Evolutionary conservation across 2,113 vertebrate genomes (phyloP).

Genomic region (Dasyornis broadbenti): DNA sequence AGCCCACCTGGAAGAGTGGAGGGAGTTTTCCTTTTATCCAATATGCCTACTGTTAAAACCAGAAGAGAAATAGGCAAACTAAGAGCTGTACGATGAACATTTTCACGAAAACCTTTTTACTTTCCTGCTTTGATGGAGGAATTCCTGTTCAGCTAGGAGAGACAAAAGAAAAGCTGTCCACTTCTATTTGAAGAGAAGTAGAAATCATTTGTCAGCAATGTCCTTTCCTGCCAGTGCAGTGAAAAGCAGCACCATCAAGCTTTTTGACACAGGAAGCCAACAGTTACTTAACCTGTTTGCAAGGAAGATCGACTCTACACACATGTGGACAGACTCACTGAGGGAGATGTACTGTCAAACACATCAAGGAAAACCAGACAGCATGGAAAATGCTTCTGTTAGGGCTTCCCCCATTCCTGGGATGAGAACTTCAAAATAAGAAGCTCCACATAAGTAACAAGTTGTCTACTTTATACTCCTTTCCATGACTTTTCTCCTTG

Average conservation of each 20-base stretch:
- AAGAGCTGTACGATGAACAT: background rate
- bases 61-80: background rate
- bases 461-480: background rate
- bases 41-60: background rate
- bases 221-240: background rate
- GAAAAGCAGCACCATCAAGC: background rate
- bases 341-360: background rate
- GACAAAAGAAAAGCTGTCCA: constrained; percentile 20
- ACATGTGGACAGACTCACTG: background rate
- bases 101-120: constrained; percentile 11
- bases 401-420: background rate
- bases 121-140: constrained; percentile 6
- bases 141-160: background rate
- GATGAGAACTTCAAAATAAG: background rate
- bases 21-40: background rate
- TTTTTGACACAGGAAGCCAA: background rate
- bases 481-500: background rate
- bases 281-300: background rate
- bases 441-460: background rate
- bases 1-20: background rate
- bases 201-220: background rate
- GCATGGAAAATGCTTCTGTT: background rate
- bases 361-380: background rate
- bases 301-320: background rate
- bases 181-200: background rate